Evolutionary conservation across 2,888 invertebrate genomes (phyloP).

Genomic region (Calameuta pallipes): DNA sequence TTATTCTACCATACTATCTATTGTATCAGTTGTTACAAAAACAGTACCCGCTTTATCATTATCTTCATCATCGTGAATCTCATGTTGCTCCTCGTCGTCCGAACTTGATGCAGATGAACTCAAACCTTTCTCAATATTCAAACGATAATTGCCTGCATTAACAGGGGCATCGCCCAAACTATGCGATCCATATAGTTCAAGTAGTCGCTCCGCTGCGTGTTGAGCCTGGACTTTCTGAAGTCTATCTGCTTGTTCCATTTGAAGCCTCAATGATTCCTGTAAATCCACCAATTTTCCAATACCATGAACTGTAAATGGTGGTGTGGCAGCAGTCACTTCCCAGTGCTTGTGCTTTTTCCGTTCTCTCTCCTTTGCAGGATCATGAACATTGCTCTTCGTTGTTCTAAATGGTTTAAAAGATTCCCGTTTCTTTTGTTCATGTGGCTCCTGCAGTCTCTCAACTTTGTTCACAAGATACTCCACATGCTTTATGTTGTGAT

Average conservation of each 20-base stretch:
- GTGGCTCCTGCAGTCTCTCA: constrained; percentile 53
- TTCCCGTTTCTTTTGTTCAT: constrained; percentile 48
- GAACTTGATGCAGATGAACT: constrained; percentile 41
- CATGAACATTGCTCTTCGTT: constrained; percentile 69
- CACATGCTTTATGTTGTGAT: constrained; percentile 61
- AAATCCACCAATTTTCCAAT: constrained; percentile 69
- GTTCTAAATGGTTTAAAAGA: constrained; percentile 73
- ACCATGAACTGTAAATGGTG: constrained; percentile 71
- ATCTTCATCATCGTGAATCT: constrained; percentile 69
- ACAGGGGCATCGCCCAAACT: constrained; percentile 62
- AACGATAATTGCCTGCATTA: constrained; percentile 64
- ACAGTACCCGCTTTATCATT: constrained; percentile 70
- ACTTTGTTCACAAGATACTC: constrained; percentile 71
- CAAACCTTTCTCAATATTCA: constrained; percentile 58
- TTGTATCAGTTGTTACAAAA: constrained; percentile 65
- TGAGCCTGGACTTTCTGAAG: constrained; percentile 69
- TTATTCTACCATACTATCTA: constrained; percentile 26
- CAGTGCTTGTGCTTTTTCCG: constrained; percentile 70
- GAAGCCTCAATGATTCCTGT: constrained; percentile 71
- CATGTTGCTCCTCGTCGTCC: constrained; percentile 68
- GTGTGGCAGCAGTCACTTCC: constrained; percentile 75
- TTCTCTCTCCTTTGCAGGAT: constrained; percentile 69
- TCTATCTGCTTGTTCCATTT: constrained; percentile 67
- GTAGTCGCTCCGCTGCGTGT: constrained; percentile 71
- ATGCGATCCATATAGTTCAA: constrained; percentile 64